Evolutionary conservation across 2,888 invertebrate genomes (phyloP).

Genomic region (Hipparchia sbordonii): DNA sequence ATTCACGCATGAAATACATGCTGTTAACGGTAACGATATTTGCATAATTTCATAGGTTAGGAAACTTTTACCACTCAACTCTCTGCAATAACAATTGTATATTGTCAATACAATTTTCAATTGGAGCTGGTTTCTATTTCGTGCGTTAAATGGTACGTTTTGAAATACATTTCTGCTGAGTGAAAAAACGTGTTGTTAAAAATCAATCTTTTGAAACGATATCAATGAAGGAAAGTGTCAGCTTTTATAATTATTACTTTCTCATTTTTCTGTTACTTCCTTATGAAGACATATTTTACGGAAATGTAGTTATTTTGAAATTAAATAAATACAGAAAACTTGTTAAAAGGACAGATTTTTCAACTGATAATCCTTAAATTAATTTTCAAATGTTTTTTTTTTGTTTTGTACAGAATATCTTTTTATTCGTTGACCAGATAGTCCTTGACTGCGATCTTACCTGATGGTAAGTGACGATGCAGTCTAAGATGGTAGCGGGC

Average conservation of each 20-base stretch:
- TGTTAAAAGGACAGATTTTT: background rate
- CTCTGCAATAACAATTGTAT: constrained; percentile 39
- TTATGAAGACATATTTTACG: too few species aligned
- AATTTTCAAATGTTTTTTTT: too few species aligned
- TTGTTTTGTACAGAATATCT: too few species aligned
- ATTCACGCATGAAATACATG: constrained; percentile 52
- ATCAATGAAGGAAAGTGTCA: background rate
- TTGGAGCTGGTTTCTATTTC: constrained; percentile 42
- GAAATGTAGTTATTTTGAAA: too few species aligned
- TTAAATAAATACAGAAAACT: too few species aligned
- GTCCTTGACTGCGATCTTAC: too few species aligned
- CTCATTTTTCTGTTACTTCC: background rate
- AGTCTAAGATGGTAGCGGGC: too few species aligned
- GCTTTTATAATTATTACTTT: background rate
- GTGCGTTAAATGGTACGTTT: constrained; percentile 37
- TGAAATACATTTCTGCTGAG: constrained; percentile 17
- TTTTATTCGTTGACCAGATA: too few species aligned
- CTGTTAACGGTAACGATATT: constrained; percentile 52
- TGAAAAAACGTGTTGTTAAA: background rate
- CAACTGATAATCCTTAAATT: too few species aligned
- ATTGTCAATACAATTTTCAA: constrained; percentile 48
- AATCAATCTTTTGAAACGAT: constrained; percentile 2
- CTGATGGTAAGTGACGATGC: too few species aligned
- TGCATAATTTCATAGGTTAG: constrained; percentile 57
- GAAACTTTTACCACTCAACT: constrained; percentile 49